Base-by-base conservation (phyloP, 2,113 vertebrate genomes). In the Aegotheles bennettii region DNA sequence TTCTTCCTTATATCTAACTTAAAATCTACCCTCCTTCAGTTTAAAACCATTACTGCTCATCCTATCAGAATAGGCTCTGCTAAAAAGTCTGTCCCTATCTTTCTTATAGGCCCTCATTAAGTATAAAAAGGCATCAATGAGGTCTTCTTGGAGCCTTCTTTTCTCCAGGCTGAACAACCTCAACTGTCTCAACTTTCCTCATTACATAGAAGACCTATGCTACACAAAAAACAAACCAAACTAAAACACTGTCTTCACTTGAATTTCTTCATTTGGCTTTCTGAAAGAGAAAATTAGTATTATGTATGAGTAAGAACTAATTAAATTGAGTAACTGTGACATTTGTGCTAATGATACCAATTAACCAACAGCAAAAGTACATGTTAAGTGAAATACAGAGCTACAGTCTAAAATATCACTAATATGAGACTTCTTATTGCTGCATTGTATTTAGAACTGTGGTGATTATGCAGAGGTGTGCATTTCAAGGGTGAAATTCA, bases 301-400 rank as follows among this genome's bases (percentile, higher is more conserved):
- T 92, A 95, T 9, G 1, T 90, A 93, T 81, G 85, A 83, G 67
- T 88, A 94, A 88, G 79, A 93, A 63, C 80, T 96, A 96, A 96
- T 95, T 95, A 96, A 97, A 96, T 93, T 94, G 93, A 87, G 63
- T 81, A 90, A 90, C 63, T 10, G 2, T 96, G 82, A 88, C 95
- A 95, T 96, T 96, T 91, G 38, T 94, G 88, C 76, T 96, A 95
- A 96, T 94, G 70, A 95, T 68, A 47, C 59, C 56, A 95, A 95
- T 94, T 97, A 96, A 95, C 53, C 8, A 95, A 91, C 74, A 94
- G 47, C 2, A 7, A 88, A 94, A 86, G 82, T 84, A 70, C 40
- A 59, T 73, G 15, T 87, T 87, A 85, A 91, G 67, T 81, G 79
- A 91, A 96, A 88, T 73, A 59, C 48, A 94, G 76, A 90, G 36